Conservation (phyloP, 2,113 vertebrate species). For the Lampris incognitus region DNA sequence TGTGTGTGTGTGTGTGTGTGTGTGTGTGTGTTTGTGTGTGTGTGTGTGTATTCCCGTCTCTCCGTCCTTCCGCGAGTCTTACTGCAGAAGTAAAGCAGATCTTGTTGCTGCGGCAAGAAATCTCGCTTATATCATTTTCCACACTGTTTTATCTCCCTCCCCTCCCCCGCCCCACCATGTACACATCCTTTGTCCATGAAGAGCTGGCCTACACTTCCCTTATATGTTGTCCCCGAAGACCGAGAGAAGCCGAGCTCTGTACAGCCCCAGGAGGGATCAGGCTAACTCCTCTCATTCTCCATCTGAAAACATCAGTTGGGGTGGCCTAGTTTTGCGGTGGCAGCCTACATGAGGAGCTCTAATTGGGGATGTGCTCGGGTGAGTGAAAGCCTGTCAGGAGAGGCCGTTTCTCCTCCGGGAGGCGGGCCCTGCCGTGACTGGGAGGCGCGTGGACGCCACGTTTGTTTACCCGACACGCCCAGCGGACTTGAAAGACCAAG, state of each 20-base stretch:
- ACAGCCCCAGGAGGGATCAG: background rate
- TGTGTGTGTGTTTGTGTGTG: conserved; percentile 14
- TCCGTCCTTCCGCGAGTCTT: background rate
- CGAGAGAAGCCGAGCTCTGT: background rate
- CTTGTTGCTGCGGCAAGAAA: background rate
- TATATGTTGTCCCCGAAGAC: background rate
- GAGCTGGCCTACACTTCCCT: background rate
- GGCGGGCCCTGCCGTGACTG: no score
- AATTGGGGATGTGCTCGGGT: background rate
- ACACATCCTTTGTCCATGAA: background rate
- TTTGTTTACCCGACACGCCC: background rate
- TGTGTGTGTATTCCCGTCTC: background rate
- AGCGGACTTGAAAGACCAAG: background rate
- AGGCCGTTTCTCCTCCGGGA: no score
- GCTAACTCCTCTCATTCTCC: background rate
- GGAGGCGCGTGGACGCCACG: background rate
- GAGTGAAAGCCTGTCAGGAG: no score
- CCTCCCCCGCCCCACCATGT: background rate
- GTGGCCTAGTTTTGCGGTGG: background rate
- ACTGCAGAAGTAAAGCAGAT: background rate
- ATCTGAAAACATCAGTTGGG: background rate
- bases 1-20: conserved; percentile 16
- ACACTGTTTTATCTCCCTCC: background rate
- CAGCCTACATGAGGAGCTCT: background rate
- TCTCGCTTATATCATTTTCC: background rate